Evolutionary conservation across 2,113 vertebrate species (phyloP).

Genomic region (Thermophis baileyi): DNA sequence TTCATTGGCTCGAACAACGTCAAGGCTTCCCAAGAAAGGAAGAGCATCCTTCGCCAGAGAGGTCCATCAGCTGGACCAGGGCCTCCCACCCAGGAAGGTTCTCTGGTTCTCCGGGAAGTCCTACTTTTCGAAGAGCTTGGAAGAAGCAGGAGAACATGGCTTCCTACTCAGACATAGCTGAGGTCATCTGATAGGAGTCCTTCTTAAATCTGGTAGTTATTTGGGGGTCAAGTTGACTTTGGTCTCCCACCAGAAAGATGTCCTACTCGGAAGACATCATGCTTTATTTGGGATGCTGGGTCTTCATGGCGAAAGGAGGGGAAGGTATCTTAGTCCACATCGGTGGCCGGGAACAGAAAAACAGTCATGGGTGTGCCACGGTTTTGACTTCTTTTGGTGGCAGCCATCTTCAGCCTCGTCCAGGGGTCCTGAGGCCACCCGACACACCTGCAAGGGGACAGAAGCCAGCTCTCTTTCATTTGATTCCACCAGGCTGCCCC

Average conservation of each 20-base stretch:
- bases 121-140: not conserved
- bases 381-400: not conserved
- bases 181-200: too few species aligned
- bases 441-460: not conserved
- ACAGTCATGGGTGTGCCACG: not conserved
- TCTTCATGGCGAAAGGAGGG: not conserved
- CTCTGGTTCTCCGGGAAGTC: not conserved
- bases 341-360: not conserved
- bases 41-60: not conserved
- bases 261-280: not conserved
- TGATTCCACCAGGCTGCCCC: too few species aligned
- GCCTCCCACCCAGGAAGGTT: not conserved
- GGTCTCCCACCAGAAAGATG: not conserved
- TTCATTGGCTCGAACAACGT: not conserved
- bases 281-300: not conserved
- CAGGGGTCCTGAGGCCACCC: not conserved
- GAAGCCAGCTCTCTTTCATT: not conserved
- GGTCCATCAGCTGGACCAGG: not conserved
- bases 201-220: not conserved
- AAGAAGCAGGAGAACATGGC: not conserved
- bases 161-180: not conserved
- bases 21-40: conserved; percentile 11
- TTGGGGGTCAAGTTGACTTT: not conserved
- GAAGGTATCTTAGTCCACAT: not conserved
- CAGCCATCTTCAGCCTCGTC: not conserved